A percentile compares a stretch with the other conserved stretches of the same genome.
phyloP scores from a whole-genome alignment of 64 coral and sea anemone species.

The Montipora efflorescens region DNA sequence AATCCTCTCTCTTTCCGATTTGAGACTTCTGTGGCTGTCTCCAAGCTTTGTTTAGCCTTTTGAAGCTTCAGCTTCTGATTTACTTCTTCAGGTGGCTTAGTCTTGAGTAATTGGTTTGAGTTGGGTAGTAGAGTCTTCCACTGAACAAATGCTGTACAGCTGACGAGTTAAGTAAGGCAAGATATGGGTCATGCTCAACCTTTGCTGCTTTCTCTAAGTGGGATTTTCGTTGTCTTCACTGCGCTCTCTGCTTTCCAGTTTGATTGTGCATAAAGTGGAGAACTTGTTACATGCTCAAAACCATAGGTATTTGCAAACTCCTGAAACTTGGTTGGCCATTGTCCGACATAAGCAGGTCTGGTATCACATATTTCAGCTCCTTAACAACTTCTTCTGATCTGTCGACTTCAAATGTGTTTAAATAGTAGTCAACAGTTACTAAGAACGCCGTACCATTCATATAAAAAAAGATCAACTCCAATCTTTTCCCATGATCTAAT shows the following conservation, averaged over 20 bases:
- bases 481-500: too few species aligned
- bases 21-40: background rate
- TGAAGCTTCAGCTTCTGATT: background rate
- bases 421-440: too few species aligned
- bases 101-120: background rate
- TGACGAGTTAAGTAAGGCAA: background rate
- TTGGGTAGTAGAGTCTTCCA: background rate
- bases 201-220: background rate
- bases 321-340: constrained; percentile 8
- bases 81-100: background rate
- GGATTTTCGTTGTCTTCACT: background rate
- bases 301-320: constrained; percentile 32
- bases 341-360: constrained; percentile 31
- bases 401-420: too few species aligned
- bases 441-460: too few species aligned
- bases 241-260: constrained; percentile 16
- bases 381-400: background rate
- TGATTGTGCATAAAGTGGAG: constrained; percentile 3
- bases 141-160: background rate
- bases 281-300: constrained; percentile 37
- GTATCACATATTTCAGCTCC: constrained; percentile 50
- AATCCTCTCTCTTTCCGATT: background rate
- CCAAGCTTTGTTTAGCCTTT: background rate
- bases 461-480: too few species aligned
- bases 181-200: background rate